Evolutionary conservation across 2,888 invertebrate species (phyloP), one percentile per base, ranked within the genome.

Genomic region (Epistrophe eligans): DNA sequence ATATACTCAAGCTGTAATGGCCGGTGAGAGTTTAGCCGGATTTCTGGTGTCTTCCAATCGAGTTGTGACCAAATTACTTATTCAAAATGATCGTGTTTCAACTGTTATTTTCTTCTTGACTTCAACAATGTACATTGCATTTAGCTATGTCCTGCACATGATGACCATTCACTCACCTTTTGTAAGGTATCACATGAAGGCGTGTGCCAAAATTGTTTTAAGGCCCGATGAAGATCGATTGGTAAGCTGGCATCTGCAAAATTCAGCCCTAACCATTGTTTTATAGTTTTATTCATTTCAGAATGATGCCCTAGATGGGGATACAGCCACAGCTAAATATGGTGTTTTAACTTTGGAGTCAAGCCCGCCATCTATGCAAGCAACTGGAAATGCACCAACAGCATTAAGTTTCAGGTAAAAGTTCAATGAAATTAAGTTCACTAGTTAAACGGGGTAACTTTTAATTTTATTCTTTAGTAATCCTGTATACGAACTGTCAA

Each of bases 1-100:
- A 88, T 98, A 98, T 91, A 98, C 98, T 0, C 98, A 98, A 92
- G 98, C 98, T 43, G 97, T 98, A 2, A 98, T 98, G 98, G 97
- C 97, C 7, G 98, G 98, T 82, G 98, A 98, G 94, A 98, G 98
- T 96, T 91, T 93, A 83, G 93, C 98, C 24, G 98, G 98, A 3
- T 96, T 98, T 88, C 95, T 97, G 93, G 97, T 98, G 24, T 98
- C 98, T 28, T 93, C 96, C 57, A 97, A 97, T 91, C 94, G 98
- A 32, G 97, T 98, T 81, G 91, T 97, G 66, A 98, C 98, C 0
- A 98, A 98, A 91, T 94, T 96, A 83, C 93, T 96, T 57, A 95
- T 98, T 80, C 94, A 95, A 77, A 96, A 97, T 90, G 96, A 97
- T 73, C 95, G 95, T 50, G 94, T 96, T 48, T 98, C 97, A 91